Conservation (phyloP, 2,113 vertebrate genomes). For the Salvator merianae region DNA sequence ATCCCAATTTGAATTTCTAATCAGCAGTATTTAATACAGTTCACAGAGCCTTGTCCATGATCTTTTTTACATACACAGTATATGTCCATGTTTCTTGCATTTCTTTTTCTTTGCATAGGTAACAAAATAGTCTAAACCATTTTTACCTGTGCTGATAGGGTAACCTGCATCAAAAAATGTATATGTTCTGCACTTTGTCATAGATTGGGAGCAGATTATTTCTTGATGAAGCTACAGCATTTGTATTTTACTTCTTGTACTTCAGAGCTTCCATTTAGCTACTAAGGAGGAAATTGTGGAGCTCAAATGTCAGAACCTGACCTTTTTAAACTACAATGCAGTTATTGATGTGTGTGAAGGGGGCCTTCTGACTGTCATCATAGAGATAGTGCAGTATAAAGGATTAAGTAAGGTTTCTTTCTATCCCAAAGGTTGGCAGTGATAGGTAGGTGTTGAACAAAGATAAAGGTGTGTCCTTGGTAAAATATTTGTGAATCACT, state of each 20-base stretch:
- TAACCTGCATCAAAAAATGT: not conserved
- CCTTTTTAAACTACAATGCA: not conserved
- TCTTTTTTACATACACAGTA: not conserved
- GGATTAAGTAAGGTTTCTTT: constrained; percentile 4
- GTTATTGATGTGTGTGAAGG: not conserved
- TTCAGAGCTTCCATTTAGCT: not conserved
- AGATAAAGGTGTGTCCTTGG: constrained; percentile 26
- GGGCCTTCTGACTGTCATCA: not conserved
- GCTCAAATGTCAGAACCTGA: not conserved
- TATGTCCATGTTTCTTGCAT: too few species aligned
- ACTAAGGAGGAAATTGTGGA: not conserved
- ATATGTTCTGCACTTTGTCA: not conserved
- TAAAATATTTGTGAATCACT: constrained; percentile 32
- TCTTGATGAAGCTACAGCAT: not conserved
- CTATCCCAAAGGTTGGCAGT: constrained; percentile 13
- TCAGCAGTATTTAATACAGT: not conserved
- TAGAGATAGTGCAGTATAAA: not conserved
- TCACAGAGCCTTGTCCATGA: not conserved
- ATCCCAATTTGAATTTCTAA: not conserved
- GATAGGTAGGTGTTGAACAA: constrained; percentile 24
- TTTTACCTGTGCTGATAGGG: not conserved
- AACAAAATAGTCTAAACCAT: too few species aligned
- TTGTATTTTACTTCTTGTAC: not conserved
- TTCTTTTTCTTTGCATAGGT: too few species aligned
- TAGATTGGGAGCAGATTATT: not conserved